Evolutionary conservation across 2,113 vertebrate genomes (phyloP).

Genomic region (Campylomormyrus numenius): DNA sequence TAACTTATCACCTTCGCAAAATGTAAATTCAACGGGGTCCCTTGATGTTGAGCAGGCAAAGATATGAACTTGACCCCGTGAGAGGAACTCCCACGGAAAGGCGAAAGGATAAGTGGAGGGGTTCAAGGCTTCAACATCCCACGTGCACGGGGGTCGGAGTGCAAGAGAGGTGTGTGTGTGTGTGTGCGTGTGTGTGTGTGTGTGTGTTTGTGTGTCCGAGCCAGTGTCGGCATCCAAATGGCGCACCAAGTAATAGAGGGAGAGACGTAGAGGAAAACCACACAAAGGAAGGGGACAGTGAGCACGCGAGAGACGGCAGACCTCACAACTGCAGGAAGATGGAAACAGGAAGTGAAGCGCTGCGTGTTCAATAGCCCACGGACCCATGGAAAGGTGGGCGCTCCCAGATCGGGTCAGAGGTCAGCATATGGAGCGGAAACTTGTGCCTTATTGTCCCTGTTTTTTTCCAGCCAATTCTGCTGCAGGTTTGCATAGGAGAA

Average conservation of each 20-base stretch:
- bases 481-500: not conserved
- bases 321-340: constrained; percentile 14
- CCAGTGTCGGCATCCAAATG: not conserved
- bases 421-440: constrained; percentile 9
- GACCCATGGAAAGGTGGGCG: not conserved
- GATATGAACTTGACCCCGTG: constrained; percentile 7
- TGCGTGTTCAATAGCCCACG: not conserved
- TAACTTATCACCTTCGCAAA: constrained; percentile 9
- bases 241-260: not conserved
- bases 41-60: not conserved
- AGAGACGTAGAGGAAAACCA: not conserved
- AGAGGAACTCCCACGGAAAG: not conserved
- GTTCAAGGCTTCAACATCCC: not conserved
- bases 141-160: not conserved
- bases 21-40: not conserved
- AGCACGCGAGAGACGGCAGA: not conserved
- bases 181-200: not conserved
- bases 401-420: not conserved
- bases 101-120: not conserved
- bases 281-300: not conserved
- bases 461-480: not conserved
- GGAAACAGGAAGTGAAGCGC: constrained; percentile 13
- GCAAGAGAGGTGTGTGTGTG: not conserved
- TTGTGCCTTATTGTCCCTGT: not conserved
- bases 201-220: not conserved